Evolutionary conservation across 2,888 invertebrate genomes (phyloP).

Genomic region (Acronicta alni): DNA sequence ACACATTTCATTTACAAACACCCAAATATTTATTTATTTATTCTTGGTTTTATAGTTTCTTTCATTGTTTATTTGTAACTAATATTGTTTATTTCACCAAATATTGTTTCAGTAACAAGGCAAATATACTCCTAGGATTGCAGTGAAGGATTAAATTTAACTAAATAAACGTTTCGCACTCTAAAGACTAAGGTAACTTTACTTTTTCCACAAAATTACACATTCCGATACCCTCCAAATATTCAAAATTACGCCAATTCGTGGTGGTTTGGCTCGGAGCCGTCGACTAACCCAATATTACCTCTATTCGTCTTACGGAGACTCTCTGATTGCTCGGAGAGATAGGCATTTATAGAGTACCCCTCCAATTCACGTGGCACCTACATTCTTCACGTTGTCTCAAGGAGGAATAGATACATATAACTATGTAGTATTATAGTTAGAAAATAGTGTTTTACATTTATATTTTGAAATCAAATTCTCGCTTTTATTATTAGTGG

Average conservation of each 20-base stretch:
- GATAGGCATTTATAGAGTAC: conserved; percentile 52
- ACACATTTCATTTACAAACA: no score
- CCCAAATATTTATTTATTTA: no score
- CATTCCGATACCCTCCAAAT: conserved; percentile 9
- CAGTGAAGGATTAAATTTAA: no score
- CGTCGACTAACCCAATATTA: conserved; percentile 46
- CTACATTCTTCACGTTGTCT: conserved; percentile 47
- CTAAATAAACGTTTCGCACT: no score
- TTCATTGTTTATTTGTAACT: no score
- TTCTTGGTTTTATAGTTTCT: no score
- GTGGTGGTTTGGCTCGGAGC: conserved; percentile 45
- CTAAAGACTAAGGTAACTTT: not conserved
- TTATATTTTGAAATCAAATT: not conserved
- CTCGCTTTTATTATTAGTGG: no score
- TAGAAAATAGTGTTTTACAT: conserved; percentile 4
- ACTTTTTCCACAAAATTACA: not conserved
- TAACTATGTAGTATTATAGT: conserved; percentile 16
- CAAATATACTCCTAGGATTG: no score
- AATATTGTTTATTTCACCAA: no score
- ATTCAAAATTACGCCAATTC: conserved; percentile 39
- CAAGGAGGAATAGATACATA: conserved; percentile 22
- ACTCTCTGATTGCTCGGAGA: conserved; percentile 49
- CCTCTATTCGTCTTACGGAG: conserved; percentile 42
- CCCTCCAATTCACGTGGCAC: conserved; percentile 55
- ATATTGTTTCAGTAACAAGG: no score